Conservation (phyloP, 2,888 invertebrate species). For the Gryllus longicercus region DNA sequence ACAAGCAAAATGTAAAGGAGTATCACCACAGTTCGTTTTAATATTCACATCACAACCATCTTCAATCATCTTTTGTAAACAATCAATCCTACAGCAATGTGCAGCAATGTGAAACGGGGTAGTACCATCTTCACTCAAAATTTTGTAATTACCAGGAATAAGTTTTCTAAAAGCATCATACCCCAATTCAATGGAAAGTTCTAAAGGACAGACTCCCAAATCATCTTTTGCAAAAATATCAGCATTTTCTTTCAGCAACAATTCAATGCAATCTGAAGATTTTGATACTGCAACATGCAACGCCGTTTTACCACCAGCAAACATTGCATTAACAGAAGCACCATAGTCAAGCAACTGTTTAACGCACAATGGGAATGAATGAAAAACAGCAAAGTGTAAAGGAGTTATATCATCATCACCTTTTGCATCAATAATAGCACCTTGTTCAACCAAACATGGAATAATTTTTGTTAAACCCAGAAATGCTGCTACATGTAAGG, state of each 20-base stretch:
- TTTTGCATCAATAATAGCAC: neutral
- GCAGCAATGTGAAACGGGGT: neutral
- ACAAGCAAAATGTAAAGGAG: neutral
- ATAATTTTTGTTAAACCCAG: neutral
- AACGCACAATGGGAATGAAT: neutral
- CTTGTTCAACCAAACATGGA: neutral
- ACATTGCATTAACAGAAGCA: neutral
- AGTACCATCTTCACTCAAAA: neutral
- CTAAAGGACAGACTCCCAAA: neutral
- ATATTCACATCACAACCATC: neutral
- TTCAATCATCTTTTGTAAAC: neutral
- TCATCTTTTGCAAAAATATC: conserved; percentile 17
- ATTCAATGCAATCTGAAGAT: neutral
- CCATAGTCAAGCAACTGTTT: neutral
- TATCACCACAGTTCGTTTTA: neutral
- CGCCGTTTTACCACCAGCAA: neutral
- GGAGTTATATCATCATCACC: conserved; percentile 5
- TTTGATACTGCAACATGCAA: neutral
- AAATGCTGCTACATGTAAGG: neutral
- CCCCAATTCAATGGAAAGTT: neutral
- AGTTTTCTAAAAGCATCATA: neutral
- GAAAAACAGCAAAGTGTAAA: neutral
- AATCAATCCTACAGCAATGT: neutral
- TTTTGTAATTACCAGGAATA: neutral
- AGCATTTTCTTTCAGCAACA: neutral